phyloP scores from a whole-genome alignment of 2,888 invertebrate genomes.

The Aplocera efformata region DNA sequence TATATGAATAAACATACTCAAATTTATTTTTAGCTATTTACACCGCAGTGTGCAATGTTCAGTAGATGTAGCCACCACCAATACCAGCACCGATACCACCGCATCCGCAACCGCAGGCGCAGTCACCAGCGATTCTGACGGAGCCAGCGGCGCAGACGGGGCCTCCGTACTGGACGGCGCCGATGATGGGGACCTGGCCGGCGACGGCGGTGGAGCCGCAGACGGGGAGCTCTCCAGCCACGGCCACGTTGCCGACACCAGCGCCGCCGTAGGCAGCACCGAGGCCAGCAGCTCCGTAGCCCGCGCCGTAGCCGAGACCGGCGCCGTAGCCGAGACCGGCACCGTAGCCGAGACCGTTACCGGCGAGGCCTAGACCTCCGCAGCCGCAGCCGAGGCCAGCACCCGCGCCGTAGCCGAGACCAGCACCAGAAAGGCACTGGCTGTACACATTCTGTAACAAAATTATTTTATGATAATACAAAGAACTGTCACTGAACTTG shows the following conservation, averaged over 20 bases:
- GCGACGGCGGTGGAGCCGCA: slow-evolving; percentile 37
- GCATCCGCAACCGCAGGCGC: slow-evolving; percentile 38
- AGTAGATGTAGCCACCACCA: slow-evolving; percentile 14
- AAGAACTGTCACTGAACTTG: no score
- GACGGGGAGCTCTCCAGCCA: slow-evolving; percentile 40
- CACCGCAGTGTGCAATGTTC: neutral
- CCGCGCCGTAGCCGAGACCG: slow-evolving; percentile 18
- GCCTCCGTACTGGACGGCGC: slow-evolving; percentile 44
- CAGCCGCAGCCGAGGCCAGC: slow-evolving; percentile 1
- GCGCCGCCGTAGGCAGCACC: slow-evolving; percentile 32
- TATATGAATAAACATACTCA: neutral
- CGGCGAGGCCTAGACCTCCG: slow-evolving; percentile 5
- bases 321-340: slow-evolving; percentile 3
- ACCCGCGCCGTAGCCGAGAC: neutral
- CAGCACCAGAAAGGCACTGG: slow-evolving; percentile 1
- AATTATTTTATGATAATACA: neutral
- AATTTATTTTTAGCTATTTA: slow-evolving; percentile 4
- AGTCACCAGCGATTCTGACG: slow-evolving; percentile 44
- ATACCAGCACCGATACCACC: neutral
- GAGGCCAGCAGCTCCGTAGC: slow-evolving; percentile 9
- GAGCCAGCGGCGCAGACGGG: slow-evolving; percentile 42
- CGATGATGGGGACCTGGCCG: slow-evolving; percentile 44
- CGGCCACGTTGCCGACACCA: slow-evolving; percentile 38
- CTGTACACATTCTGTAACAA: slow-evolving; percentile 9
- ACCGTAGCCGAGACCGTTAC: neutral